Evolutionary conservation across 1,140 invertebrate genomes (phyloP).

Genomic region (Drosophila insularis): DNA sequence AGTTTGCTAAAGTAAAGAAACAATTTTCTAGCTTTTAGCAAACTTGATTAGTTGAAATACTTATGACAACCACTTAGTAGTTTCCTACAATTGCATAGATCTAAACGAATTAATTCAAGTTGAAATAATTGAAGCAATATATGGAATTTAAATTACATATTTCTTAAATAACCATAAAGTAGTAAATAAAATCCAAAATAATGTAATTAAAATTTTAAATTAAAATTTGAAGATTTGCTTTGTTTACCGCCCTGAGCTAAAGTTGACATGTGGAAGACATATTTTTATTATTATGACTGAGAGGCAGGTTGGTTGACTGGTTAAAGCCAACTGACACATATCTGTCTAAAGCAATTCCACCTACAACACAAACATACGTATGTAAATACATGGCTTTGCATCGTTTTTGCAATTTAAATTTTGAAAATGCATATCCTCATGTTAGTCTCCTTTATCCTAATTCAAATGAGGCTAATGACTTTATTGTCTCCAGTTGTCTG

Average conservation of each 20-base stretch:
- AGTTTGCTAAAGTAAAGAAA: too few species aligned
- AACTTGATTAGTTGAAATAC: too few species aligned
- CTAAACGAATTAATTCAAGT: too few species aligned
- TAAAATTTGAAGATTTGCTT: background rate
- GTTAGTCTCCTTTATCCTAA: constrained; percentile 22
- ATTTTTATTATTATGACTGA: background rate
- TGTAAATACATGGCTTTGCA: background rate
- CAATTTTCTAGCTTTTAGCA: too few species aligned
- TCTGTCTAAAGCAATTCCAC: background rate
- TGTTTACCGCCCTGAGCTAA: background rate
- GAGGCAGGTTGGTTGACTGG: too few species aligned
- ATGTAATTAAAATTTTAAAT: background rate
- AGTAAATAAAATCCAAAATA: too few species aligned
- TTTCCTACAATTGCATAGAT: too few species aligned
- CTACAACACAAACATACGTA: background rate
- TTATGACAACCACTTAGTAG: too few species aligned
- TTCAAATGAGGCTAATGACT: constrained; percentile 42
- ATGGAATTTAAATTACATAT: too few species aligned
- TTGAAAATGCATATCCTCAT: background rate
- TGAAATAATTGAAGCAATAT: too few species aligned
- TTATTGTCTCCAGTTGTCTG: constrained; percentile 51
- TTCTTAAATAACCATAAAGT: too few species aligned
- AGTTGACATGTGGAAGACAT: background rate
- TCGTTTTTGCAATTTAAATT: background rate
- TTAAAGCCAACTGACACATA: too few species aligned